Evolutionary conservation across 2,888 invertebrate species (phyloP).

Genomic region (Andrena fulva): DNA sequence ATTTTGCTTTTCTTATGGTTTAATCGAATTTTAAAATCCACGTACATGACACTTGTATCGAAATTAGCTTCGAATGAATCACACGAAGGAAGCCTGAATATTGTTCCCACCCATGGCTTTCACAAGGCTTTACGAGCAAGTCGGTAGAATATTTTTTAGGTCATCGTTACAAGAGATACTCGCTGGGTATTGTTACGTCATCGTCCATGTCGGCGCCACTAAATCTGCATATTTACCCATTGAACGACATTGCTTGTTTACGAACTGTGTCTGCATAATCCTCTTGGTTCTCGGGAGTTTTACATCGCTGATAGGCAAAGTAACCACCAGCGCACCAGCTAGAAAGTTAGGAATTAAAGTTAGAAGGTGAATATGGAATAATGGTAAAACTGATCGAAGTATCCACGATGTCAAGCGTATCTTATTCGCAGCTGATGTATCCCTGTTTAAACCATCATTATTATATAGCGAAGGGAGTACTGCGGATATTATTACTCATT

Average conservation of each 20-base stretch:
- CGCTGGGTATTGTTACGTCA: slow-evolving; percentile 62
- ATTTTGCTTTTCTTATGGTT: neutral
- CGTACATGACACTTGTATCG: neutral
- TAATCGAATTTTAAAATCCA: neutral
- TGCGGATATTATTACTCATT: neutral
- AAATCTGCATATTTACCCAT: slow-evolving; percentile 67
- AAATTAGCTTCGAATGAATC: neutral
- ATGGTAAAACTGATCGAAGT: neutral
- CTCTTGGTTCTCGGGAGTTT: neutral
- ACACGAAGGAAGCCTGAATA: neutral
- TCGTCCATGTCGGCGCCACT: slow-evolving; percentile 55
- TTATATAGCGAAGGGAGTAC: neutral
- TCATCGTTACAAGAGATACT: slow-evolving; percentile 68
- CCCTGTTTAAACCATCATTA: neutral
- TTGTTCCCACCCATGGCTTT: slow-evolving; percentile 13
- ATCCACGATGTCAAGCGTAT: neutral
- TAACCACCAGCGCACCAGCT: neutral
- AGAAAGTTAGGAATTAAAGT: neutral
- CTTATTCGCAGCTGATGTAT: neutral
- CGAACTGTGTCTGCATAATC: neutral
- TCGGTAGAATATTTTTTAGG: slow-evolving; percentile 59
- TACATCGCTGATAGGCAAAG: neutral
- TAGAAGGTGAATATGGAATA: neutral
- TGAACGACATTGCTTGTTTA: slow-evolving; percentile 23
- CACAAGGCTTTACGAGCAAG: neutral